These are phyloP conservation scores for Leiothrix lutea DNA, from an alignment of 2,113 vertebrate genomes.

Conservation along the genomic window DNA sequence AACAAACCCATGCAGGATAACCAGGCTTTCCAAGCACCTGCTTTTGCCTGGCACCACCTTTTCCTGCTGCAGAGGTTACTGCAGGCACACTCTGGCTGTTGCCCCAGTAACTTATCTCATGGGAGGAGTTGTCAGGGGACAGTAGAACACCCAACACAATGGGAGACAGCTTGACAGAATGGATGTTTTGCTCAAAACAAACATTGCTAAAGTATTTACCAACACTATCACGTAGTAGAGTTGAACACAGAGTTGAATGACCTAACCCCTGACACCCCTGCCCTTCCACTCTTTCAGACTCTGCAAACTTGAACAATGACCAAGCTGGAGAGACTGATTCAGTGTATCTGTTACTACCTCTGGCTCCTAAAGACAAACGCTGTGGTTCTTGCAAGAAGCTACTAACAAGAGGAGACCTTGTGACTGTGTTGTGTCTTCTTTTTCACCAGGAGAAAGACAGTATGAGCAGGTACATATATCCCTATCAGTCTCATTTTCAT, in stretches of 20 bases:
- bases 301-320: neutral
- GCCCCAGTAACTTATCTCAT: neutral
- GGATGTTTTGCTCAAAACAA: neutral
- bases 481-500: neutral
- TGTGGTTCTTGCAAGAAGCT: neutral
- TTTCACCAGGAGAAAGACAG: neutral
- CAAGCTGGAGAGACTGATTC: neutral
- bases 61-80: neutral
- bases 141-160: neutral
- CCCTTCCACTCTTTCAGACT: neutral
- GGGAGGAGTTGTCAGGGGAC: neutral
- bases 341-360: neutral
- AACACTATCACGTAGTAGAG: rapidly evolving
- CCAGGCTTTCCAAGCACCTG: neutral
- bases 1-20: neutral
- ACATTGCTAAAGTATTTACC: neutral
- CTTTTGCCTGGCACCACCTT: neutral
- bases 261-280: neutral
- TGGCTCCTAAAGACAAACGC: neutral
- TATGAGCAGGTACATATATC: neutral
- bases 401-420: neutral
- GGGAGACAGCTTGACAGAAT: neutral
- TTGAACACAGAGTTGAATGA: neutral
- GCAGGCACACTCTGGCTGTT: neutral
- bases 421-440: neutral